A percentile compares a stretch with the other conserved stretches of the same genome.
Conservation (phyloP, 2,888 invertebrate species). For the Doris montereyensis region DNA sequence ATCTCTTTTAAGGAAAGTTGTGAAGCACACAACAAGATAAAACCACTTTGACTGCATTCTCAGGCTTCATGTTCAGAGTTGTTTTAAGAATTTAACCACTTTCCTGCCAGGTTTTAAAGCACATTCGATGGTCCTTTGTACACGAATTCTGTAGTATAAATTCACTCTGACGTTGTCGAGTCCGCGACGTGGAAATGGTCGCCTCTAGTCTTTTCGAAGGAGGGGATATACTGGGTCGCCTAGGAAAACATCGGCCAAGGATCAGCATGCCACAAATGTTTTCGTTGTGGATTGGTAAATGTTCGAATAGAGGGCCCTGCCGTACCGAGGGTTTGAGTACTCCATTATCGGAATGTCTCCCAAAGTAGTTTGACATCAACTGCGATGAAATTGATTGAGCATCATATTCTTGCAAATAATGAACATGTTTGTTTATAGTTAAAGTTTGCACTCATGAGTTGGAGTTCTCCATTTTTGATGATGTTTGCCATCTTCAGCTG, state of each 20-base stretch:
- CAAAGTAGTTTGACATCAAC: not conserved
- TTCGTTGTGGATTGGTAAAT: not conserved
- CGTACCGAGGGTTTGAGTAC: not conserved
- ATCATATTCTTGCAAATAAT: not conserved
- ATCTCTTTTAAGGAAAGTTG: not conserved
- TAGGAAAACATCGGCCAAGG: not conserved
- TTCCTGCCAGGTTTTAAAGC: not conserved
- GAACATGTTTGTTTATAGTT: not conserved
- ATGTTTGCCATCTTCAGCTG: not conserved
- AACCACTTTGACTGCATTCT: not conserved
- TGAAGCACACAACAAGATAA: not conserved
- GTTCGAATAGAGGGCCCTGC: not conserved
- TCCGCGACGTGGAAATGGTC: not conserved
- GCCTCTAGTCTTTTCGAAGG: not conserved
- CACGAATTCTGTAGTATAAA: slow-evolving; percentile 1
- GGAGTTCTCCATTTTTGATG: not conserved
- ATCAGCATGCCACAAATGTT: not conserved
- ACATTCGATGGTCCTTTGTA: not conserved
- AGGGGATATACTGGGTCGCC: not conserved
- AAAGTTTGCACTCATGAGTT: not conserved
- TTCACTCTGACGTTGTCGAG: not conserved
- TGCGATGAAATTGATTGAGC: not conserved
- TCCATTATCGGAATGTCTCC: not conserved
- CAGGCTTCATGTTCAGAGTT: not conserved
- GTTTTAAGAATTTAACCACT: not conserved